A percentile compares a stretch with the other conserved stretches of the same genome.
Evolutionary conservation across 2,113 vertebrate species (phyloP).

Genomic region (Clarias magur): DNA sequence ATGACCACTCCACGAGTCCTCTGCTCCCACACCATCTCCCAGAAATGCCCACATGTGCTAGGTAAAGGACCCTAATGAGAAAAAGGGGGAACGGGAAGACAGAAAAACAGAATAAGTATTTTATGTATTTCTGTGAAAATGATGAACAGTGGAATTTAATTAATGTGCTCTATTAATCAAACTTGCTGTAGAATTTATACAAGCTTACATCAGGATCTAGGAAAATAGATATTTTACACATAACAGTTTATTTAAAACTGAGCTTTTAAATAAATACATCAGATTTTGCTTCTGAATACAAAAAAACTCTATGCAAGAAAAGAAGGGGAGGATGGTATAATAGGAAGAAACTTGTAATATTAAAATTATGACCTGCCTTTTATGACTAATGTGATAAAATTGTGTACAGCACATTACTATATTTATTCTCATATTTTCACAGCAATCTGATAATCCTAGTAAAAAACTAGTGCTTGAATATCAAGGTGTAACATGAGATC

Average conservation of each 20-base stretch:
- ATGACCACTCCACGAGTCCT: constrained; percentile 91
- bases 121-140: neutral
- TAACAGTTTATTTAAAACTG: neutral
- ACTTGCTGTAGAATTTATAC: neutral
- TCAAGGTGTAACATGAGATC: too few species aligned
- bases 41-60: constrained; percentile 95
- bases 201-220: neutral
- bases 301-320: neutral
- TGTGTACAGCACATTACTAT: neutral
- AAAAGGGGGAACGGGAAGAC: neutral
- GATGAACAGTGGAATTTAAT: neutral
- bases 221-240: neutral
- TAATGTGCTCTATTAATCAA: neutral
- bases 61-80: constrained; percentile 88
- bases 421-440: neutral
- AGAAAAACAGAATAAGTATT: neutral
- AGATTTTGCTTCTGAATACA: neutral
- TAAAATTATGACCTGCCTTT: neutral
- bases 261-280: neutral
- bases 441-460: neutral
- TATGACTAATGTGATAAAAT: neutral
- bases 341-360: neutral
- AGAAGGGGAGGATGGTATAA: neutral
- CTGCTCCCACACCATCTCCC: constrained; percentile 99
- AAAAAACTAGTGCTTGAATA: too few species aligned